Base-by-base conservation (phyloP, 2,888 invertebrate genomes). In the Mesorhabditis spiculigera region DNA sequence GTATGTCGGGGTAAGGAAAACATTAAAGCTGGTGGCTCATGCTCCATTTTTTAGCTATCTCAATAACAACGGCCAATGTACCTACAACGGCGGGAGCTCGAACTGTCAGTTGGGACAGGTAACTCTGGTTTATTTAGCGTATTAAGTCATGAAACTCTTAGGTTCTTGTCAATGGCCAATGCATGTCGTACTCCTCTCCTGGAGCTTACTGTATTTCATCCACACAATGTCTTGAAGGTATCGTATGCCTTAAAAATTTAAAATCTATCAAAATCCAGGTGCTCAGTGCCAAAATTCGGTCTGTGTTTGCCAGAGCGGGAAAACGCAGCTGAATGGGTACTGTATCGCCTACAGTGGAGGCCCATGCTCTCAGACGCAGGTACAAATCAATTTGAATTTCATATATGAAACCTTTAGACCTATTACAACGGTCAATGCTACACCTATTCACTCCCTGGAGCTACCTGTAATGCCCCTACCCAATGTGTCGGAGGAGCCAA, bases 401-500 rank as follows among this genome's bases (percentile, higher is more conserved):
- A 6, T 42, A 8, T 65, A 13, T 10, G 42, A 13, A 8, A 43
- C 4, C 70, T 4, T 72, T 72, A 65, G 50, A 73, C 73, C 4
- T 66, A 74, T 4, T 45, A 74, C 68, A 76, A 76, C 68, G 71
- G 71, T 28, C 73, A 74, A 62, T 78, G 78, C 50, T 66, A 70
- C 5, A 67, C 71, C 5, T 75, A 69, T 63, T 73, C 76, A 16
- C 73, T 75, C 43, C 71, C 75, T 64, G 75, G 75, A 2, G 73
- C 73, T 43, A 50, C 69, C 0, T 78, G 78, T 66, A 68, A 75
- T 6, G 73, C 73, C 4, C 66, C 58, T 43, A 69, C 50, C 10
- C 78, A 78, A 64, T 76, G 75, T 65, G 74, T 76, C 4, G 78
- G 78, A 8, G 78, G 78, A 41, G 61, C 75, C 10, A 50, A 13